Conservation (phyloP, 2,113 vertebrate species). For the Antennarius striatus region DNA sequence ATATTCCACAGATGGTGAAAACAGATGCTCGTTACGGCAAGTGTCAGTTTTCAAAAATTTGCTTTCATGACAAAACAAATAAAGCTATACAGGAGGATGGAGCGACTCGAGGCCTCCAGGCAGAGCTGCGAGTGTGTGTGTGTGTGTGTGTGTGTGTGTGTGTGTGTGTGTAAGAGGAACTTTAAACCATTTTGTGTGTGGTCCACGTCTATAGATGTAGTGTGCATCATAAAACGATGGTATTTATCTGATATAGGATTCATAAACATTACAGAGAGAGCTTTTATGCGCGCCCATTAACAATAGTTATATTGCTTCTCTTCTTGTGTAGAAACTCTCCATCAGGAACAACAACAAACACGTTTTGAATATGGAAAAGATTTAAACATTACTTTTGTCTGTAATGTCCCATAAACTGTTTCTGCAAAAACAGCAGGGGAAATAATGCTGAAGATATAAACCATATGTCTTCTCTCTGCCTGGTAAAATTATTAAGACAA, state of each 20-base stretch:
- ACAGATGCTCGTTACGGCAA: constrained; percentile 78
- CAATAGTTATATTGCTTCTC: not conserved
- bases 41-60: constrained; percentile 77
- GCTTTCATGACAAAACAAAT: constrained; percentile 82
- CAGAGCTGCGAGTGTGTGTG: constrained; percentile 29
- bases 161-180: constrained; percentile 27
- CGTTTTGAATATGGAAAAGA: not conserved
- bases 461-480: not conserved
- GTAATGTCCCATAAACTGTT: not conserved
- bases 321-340: not conserved
- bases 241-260: constrained; percentile 15
- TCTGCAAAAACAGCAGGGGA: not conserved
- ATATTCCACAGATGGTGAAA: constrained; percentile 76
- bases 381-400: not conserved
- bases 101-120: constrained; percentile 66
- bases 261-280: not conserved
- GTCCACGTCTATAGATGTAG: not conserved
- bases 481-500: too few species aligned
- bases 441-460: not conserved
- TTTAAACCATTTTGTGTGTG: constrained; percentile 39
- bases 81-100: constrained; percentile 75
- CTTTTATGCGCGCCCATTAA: constrained; percentile 6
- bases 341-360: not conserved
- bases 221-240: not conserved
- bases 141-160: constrained; percentile 2